Base-by-base conservation (phyloP, 2,113 vertebrate genomes). In the Pungitius pungitius region DNA sequence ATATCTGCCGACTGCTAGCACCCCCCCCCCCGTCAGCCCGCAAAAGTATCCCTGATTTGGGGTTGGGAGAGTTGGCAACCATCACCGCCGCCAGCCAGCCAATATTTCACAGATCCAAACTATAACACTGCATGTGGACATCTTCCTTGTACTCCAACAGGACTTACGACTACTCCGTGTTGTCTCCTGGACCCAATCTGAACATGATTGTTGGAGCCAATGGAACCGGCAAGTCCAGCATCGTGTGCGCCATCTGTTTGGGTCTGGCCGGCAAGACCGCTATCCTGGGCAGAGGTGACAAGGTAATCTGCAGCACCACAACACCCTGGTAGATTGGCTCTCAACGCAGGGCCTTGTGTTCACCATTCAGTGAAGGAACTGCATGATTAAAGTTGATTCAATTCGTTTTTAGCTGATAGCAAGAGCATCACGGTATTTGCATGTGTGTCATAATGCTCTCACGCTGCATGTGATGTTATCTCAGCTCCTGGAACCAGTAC, bases 201-300 rank as follows among this genome's bases (percentile, higher is more conserved):
- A 99, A 99, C 78, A 94, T 99, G 95, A 96, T 99, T 47, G 88
- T 99, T 39, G 98, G 97, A 80, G 95, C 97, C 59, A 99, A 99
- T 82, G 97, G 98, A 83, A 98, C 98, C 0, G 98, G 98, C 3
- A 99, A 99, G 81, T 99, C 97, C 6, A 99, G 97, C 73, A 96
- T 99, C n/a, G 96, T 98, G 60, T 99, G 97, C 85, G 98, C 98
- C 35, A 97, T 99, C 84, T 98, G 98, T 87, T 90, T 99, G 70
- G 96, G 96, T 69, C 89, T 99, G 81, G 97, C 95, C 57, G 98
- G 98, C 40, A 99, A 96, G 87, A 95, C 96, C 0, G 85, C 94
- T 22, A 91, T 97, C 61, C 93, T 99, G 88, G 96, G 96, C 1
- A 93, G 98, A 87, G 96, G 94, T 9, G 98, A 99, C 89, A 99